phyloP scores from a whole-genome alignment of 2,888 invertebrate species.

The Calameuta pallipes region DNA sequence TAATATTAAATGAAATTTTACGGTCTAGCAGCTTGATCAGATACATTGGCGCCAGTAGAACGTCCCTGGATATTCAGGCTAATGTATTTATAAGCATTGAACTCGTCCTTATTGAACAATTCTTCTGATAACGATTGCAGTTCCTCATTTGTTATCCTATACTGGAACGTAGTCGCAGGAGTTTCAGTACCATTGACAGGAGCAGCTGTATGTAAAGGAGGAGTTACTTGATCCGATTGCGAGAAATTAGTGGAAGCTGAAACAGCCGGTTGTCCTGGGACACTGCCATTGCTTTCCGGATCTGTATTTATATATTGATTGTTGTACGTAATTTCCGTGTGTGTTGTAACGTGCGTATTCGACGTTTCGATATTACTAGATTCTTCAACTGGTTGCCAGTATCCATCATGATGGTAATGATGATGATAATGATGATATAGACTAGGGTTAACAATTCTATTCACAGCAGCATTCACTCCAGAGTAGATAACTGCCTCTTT shows the following conservation, averaged over 20 bases:
- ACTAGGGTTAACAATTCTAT: conserved; percentile 7
- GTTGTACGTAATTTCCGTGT: conserved; percentile 44
- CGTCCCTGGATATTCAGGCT: conserved; percentile 49
- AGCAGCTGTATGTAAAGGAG: neutral
- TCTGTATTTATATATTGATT: conserved; percentile 39
- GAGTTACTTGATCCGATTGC: conserved; percentile 3
- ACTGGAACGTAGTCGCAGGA: neutral
- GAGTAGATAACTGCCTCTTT: conserved; percentile 50
- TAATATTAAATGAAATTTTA: conserved; percentile 30
- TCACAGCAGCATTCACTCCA: conserved; percentile 38
- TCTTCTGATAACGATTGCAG: conserved; percentile 51
- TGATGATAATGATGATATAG: conserved; percentile 1
- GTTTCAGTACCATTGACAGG: neutral
- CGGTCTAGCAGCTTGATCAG: conserved; percentile 47
- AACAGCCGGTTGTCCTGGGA: neutral
- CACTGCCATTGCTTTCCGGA: conserved; percentile 4
- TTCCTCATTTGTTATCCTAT: conserved; percentile 48
- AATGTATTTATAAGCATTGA: conserved; percentile 39
- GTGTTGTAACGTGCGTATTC: conserved; percentile 11
- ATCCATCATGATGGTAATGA: neutral
- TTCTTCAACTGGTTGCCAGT: neutral
- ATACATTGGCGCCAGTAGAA: conserved; percentile 32
- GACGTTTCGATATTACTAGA: neutral
- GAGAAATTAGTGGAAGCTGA: conserved; percentile 6
- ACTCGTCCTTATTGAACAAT: conserved; percentile 47